A percentile compares a stretch with the other conserved stretches of the same genome.
These are phyloP conservation scores for Dasysyrphus tricinctus DNA, from an alignment of 2,888 invertebrate genomes.

Conservation along the genomic window DNA sequence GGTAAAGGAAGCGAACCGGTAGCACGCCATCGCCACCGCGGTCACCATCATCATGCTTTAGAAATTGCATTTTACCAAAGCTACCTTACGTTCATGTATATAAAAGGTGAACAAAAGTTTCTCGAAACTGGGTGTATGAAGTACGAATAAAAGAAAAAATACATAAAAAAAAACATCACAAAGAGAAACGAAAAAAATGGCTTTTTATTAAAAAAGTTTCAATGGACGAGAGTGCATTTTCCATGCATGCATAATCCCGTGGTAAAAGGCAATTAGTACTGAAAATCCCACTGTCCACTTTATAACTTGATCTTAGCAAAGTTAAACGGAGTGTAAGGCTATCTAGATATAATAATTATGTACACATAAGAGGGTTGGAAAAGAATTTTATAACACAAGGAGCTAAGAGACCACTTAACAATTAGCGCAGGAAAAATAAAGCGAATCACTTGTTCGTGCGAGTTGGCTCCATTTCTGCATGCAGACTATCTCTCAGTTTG, in stretches of 20 bases:
- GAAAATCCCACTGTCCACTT: slow-evolving; percentile 6
- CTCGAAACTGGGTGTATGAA: not conserved
- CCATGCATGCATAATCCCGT: slow-evolving; percentile 12
- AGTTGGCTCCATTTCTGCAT: no score
- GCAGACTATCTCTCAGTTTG: no score
- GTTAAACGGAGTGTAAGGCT: not conserved
- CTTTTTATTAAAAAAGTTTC: not conserved
- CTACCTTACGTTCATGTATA: not conserved
- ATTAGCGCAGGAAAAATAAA: not conserved
- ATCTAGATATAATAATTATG: not conserved
- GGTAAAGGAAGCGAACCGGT: not conserved
- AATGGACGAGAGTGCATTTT: not conserved
- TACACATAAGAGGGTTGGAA: not conserved
- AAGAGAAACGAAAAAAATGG: not conserved
- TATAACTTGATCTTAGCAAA: not conserved
- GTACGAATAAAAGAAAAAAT: not conserved
- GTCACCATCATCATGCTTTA: not conserved
- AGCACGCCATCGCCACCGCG: not conserved
- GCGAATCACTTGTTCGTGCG: not conserved
- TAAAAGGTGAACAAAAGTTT: slow-evolving; percentile 6
- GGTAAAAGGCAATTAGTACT: slow-evolving; percentile 20
- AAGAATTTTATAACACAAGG: not conserved
- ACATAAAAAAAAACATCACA: not conserved
- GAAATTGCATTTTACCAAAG: slow-evolving; percentile 27
- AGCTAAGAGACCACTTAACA: slow-evolving; percentile 6